A percentile compares a stretch with the other conserved stretches of the same genome.
phyloP scores from a whole-genome alignment of 1,140 invertebrate species.

The Aphelenchoides avenae region DNA sequence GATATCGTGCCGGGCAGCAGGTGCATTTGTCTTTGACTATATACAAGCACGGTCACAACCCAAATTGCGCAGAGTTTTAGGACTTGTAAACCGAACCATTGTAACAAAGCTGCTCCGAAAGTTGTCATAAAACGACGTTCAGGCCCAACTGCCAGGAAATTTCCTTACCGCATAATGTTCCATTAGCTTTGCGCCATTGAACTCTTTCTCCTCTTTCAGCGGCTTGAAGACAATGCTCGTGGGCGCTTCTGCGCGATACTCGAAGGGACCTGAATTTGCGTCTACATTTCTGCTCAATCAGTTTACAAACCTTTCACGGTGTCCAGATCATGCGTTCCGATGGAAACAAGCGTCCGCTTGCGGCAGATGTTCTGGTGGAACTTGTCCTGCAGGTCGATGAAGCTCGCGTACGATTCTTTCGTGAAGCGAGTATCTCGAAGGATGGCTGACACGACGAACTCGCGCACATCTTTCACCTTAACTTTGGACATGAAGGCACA shows the following conservation, averaged over 20 bases:
- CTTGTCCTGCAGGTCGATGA: slow-evolving; percentile 90
- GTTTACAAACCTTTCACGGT: slow-evolving; percentile 65
- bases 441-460: slow-evolving; percentile 82
- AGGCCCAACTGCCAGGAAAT: too few relatives aligned
- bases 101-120: too few relatives aligned
- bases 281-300: too few relatives aligned
- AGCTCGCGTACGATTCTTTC: slow-evolving; percentile 71
- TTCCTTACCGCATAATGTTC: slow-evolving; percentile 85
- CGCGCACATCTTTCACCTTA: slow-evolving; percentile 72
- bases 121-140: too few relatives aligned
- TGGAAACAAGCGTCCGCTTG: slow-evolving; percentile 80
- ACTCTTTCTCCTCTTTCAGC: slow-evolving; percentile 81
- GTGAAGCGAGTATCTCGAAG: slow-evolving; percentile 78
- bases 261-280: slow-evolving; percentile 81
- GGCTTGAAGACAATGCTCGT: slow-evolving; percentile 83
- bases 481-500: too few relatives aligned
- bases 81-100: too few relatives aligned
- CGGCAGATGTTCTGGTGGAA: slow-evolving; percentile 95
- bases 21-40: too few relatives aligned
- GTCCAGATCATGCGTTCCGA: slow-evolving; percentile 97
- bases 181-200: slow-evolving; percentile 79
- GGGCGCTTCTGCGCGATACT: slow-evolving; percentile 82
- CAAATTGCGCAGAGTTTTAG: too few relatives aligned
- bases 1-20: too few relatives aligned
- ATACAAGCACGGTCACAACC: too few relatives aligned